Percentiles rank a stretch among this genome's conserved stretches.
These are phyloP conservation scores for Tragelaphus imberbis DNA, from an alignment of 2,113 vertebrate genomes.

Conservation along the genomic window DNA sequence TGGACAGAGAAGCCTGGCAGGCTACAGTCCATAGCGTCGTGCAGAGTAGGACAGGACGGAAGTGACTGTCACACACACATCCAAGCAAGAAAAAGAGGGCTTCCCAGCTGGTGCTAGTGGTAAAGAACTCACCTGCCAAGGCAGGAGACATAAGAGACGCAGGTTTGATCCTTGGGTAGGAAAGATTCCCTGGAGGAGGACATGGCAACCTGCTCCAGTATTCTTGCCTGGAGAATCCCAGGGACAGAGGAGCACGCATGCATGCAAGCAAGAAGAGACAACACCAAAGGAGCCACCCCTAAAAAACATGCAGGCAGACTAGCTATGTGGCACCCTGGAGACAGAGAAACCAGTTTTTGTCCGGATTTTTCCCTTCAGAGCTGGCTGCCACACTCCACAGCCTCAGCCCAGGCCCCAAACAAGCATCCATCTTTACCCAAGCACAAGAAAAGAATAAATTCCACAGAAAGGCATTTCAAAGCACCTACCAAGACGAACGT, in stretches of 20 bases:
- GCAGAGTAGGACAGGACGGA: not conserved
- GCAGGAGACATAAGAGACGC: not conserved
- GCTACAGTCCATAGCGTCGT: not conserved
- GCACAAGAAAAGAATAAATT: slow-evolving; percentile 5
- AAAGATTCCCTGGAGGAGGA: not conserved
- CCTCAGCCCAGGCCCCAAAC: not conserved
- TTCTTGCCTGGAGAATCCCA: not conserved
- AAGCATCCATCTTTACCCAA: not conserved
- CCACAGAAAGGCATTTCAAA: slow-evolving; percentile 51
- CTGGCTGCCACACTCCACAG: not conserved
- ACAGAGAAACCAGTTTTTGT: not conserved
- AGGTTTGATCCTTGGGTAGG: not conserved
- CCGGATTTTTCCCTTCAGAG: not conserved
- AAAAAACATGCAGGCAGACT: fast-evolving
- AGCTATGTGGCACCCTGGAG: not conserved
- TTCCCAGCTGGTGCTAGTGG: not conserved
- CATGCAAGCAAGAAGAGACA: not conserved
- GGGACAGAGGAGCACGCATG: fast-evolving
- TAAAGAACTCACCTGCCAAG: not conserved
- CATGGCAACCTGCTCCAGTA: not conserved
- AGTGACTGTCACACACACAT: not conserved
- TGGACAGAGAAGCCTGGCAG: not conserved
- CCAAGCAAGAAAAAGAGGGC: not conserved
- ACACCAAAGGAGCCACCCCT: not conserved
- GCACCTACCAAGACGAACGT: slow-evolving; percentile 25